phyloP scores from a whole-genome alignment of 2,113 vertebrate genomes.

The Atractosteus spatula region DNA sequence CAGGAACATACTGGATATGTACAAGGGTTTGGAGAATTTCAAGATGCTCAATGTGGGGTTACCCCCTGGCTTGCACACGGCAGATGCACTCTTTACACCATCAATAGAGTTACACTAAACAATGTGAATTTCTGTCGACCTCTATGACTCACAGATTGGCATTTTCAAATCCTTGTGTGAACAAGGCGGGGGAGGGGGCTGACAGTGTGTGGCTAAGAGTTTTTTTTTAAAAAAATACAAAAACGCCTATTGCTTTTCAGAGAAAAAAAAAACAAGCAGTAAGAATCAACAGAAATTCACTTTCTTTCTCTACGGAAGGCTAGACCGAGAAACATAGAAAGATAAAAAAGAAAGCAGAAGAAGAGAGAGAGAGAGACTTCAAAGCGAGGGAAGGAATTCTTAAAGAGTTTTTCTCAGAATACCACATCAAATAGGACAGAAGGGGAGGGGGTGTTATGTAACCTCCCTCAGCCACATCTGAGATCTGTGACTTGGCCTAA shows the following conservation, averaged over 20 bases:
- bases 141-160: too few relatives aligned
- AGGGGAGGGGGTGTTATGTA: slow-evolving; percentile 25
- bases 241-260: neutral
- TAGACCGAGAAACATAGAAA: slow-evolving; percentile 24
- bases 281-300: slow-evolving; percentile 31
- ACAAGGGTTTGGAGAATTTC: too few relatives aligned
- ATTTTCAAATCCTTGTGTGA: too few relatives aligned
- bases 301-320: slow-evolving; percentile 33
- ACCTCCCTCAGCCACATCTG: slow-evolving; percentile 45
- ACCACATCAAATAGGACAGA: slow-evolving; percentile 68
- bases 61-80: too few relatives aligned
- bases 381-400: slow-evolving; percentile 64
- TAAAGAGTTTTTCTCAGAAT: slow-evolving; percentile 60
- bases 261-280: too few relatives aligned
- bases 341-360: slow-evolving; percentile 42
- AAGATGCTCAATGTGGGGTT: too few relatives aligned
- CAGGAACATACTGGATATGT: too few relatives aligned
- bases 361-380: slow-evolving; percentile 50
- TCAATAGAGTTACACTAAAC: too few relatives aligned
- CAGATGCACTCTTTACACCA: too few relatives aligned
- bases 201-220: too few relatives aligned
- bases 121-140: too few relatives aligned
- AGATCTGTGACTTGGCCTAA: slow-evolving; percentile 35
- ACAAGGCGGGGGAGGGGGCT: too few relatives aligned
- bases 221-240: neutral